Conservation (phyloP, 2,113 vertebrate genomes). For the Saccopteryx bilineata region DNA sequence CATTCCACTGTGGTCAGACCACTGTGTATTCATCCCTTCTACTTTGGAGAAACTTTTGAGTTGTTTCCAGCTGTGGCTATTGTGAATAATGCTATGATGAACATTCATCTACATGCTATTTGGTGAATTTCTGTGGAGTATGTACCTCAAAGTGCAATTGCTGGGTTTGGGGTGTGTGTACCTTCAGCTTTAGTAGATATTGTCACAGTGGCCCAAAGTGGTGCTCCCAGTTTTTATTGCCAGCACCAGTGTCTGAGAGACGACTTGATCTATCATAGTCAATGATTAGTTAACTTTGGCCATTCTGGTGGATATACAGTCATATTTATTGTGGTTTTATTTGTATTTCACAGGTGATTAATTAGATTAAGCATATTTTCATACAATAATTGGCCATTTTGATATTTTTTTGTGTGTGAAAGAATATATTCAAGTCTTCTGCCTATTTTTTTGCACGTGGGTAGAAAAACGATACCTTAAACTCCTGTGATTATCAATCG, state of each 20-base stretch:
- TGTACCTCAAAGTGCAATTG: not conserved
- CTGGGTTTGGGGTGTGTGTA: not conserved
- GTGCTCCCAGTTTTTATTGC: not conserved
- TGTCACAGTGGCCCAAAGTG: not conserved
- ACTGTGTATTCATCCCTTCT: not conserved
- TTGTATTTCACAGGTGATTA: not conserved
- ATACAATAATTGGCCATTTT: not conserved
- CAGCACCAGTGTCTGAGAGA: not conserved
- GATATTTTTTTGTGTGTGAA: not conserved
- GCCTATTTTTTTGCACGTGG: not conserved
- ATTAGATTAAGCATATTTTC: not conserved
- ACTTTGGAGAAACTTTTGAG: not conserved
- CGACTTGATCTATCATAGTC: not conserved
- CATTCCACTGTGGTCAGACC: not conserved
- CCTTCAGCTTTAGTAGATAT: not conserved
- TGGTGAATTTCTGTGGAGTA: not conserved
- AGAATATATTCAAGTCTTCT: not conserved
- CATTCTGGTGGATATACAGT: not conserved
- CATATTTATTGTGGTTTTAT: not conserved
- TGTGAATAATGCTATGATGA: not conserved
- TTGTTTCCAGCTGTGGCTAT: not conserved
- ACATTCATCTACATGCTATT: not conserved
- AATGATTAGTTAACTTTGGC: not conserved
- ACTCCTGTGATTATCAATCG: not conserved
- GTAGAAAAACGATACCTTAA: not conserved